Evolutionary conservation across 2,797 vertebrate genomes (phyloP), one percentile per base, ranked within the genome.

Genomic region (Oryzias dopingdopingensis): DNA sequence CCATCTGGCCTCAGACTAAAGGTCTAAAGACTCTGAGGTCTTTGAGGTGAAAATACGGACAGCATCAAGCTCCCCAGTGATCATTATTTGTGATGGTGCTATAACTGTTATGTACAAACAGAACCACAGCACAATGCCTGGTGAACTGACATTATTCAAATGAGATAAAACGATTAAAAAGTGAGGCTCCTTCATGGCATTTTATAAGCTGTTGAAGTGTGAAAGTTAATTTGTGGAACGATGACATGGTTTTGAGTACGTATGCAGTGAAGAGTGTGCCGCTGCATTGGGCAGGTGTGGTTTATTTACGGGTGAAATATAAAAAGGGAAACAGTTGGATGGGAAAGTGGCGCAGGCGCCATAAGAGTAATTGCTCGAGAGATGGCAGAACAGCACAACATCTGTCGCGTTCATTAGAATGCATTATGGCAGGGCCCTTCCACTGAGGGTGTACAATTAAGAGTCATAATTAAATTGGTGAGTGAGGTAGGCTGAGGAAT

Each of bases 331-430:
- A 88, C 81, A 77, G 82, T 89, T 88, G 82, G 40, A 73, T 46
- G 65, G 64, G 77, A 85, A 83, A 78, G 81, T 20, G 45, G 56
- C 44, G 55, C 74, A 67, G 80, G 81, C 82, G 62, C 73, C 70
- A 61, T 83, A 85, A 82, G 84, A 90, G 79, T 91, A 90, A 92
- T 91, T 90, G 86, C 84, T 89, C 50, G 59, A 85, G 89, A 88
- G 88, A 87, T 76, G 76, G 82, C 83, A 86, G 84, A 88, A 90
- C 89, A 89, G 85, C 82, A 72, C 81, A 91, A 92, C 92, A 93
- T 92, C 91, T 93, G 92, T 91, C 75, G 79, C 82, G 57, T 90
- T 92, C 90, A 92, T 93, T 92, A 92, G 85, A 88, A 90, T 87
- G 89, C 90, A 89, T 92, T 90, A 90, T 86, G 79, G 86, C 82